A percentile compares a stretch with the other conserved stretches of the same genome.
These are phyloP conservation scores for Marcusenius ussheri DNA, from an alignment of 2,113 vertebrate genomes.

Conservation along the genomic window DNA sequence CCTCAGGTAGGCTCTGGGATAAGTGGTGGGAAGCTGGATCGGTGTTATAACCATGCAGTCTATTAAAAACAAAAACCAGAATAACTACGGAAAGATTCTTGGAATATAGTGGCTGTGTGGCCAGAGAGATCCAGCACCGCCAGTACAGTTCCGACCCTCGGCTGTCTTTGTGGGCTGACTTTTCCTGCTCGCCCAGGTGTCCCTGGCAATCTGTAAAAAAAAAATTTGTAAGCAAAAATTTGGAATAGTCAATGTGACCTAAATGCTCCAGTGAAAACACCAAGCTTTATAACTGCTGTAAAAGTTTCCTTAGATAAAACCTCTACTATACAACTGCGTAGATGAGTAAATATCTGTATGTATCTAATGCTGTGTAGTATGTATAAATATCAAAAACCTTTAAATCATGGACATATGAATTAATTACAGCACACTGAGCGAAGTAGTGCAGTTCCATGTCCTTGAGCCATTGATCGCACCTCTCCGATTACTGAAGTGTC, in stretches of 20 bases:
- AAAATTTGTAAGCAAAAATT: not conserved
- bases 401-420: not conserved
- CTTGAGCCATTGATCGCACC: conserved; percentile 18
- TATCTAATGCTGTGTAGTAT: not conserved
- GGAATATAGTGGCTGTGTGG: not conserved
- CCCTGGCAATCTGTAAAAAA: not conserved
- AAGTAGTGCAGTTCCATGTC: not conserved
- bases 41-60: not conserved
- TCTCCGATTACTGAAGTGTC: conserved; percentile 13
- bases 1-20: not conserved
- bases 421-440: not conserved
- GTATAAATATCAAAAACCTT: not conserved
- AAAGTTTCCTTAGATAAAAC: not conserved
- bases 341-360: not conserved
- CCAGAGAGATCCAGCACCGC: not conserved
- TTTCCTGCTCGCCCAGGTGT: not conserved
- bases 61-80: not conserved
- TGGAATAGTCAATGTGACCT: not conserved
- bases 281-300: not conserved
- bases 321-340: not conserved
- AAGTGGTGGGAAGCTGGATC: not conserved
- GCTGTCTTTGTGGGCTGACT: not conserved
- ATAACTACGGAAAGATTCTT: not conserved
- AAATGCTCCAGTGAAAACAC: not conserved
- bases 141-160: not conserved